phyloP scores from a whole-genome alignment of 2,113 vertebrate genomes.

The Eidolon helvum region DNA sequence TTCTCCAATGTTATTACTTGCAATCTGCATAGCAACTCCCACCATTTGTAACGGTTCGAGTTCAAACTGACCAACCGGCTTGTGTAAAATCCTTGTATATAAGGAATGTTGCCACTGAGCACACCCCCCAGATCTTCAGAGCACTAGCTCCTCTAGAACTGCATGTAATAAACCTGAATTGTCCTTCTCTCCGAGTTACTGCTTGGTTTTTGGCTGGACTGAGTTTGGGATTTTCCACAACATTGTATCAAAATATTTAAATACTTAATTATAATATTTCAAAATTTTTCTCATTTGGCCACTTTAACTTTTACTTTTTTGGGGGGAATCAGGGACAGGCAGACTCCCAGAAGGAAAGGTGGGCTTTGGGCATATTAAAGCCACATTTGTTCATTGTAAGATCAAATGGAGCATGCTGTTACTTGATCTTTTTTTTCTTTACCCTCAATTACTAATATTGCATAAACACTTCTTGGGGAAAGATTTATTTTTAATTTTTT shows the following conservation, averaged over 20 bases:
- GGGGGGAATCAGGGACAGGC: neutral
- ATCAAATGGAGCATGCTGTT: neutral
- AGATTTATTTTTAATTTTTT: neutral
- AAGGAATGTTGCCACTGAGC: too few species aligned
- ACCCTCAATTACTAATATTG: neutral
- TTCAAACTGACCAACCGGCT: too few species aligned
- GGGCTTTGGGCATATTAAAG: neutral
- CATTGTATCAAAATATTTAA: neutral
- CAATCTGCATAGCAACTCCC: too few species aligned
- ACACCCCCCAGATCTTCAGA: too few species aligned
- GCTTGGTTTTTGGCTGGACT: too few species aligned
- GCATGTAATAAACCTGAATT: too few species aligned
- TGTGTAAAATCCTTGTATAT: too few species aligned
- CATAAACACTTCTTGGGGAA: neutral
- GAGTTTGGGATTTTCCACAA: too few species aligned
- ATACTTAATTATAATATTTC: conserved; percentile 19
- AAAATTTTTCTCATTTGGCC: neutral
- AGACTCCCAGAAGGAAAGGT: neutral
- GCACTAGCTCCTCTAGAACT: too few species aligned
- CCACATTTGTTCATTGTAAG: neutral
- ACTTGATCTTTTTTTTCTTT: neutral
- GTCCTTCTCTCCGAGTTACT: too few species aligned
- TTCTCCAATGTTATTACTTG: too few species aligned
- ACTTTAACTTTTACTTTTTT: neutral
- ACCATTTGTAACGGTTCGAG: too few species aligned